Evolutionary conservation across 2,113 vertebrate genomes (phyloP).

Genomic region (Nibea albiflora): DNA sequence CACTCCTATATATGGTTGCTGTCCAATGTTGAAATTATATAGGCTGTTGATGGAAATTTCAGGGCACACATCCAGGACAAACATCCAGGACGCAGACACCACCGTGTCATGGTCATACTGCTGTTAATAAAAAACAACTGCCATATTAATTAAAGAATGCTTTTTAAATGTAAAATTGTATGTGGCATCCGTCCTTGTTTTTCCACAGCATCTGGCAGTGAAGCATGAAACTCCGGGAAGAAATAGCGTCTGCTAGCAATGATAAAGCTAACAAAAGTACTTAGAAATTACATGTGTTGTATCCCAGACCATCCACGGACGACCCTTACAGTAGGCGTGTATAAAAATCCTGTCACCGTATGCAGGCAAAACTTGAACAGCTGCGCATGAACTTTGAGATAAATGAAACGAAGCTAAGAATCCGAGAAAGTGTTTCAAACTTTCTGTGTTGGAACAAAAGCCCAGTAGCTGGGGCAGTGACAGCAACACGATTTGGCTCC

Average conservation of each 20-base stretch:
- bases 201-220: not conserved
- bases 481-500: conserved; percentile 23
- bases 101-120: not conserved
- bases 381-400: not conserved
- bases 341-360: not conserved
- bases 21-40: not conserved
- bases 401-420: not conserved
- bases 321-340: not conserved
- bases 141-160: no score
- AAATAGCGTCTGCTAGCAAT: not conserved
- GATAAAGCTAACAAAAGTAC: not conserved
- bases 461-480: conserved; percentile 23
- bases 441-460: not conserved
- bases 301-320: not conserved
- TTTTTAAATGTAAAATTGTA: not conserved
- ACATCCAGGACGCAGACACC: not conserved
- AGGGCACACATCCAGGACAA: not conserved
- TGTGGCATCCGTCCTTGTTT: no score
- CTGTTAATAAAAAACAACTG: not conserved
- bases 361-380: not conserved
- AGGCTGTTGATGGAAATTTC: not conserved
- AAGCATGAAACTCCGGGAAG: not conserved
- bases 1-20: conserved; percentile 2
- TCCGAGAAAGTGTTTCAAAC: not conserved
- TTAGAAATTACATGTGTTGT: not conserved